These are phyloP conservation scores for Lasioglossum villosulum DNA, from an alignment of 2,888 invertebrate genomes.

Conservation along the genomic window DNA sequence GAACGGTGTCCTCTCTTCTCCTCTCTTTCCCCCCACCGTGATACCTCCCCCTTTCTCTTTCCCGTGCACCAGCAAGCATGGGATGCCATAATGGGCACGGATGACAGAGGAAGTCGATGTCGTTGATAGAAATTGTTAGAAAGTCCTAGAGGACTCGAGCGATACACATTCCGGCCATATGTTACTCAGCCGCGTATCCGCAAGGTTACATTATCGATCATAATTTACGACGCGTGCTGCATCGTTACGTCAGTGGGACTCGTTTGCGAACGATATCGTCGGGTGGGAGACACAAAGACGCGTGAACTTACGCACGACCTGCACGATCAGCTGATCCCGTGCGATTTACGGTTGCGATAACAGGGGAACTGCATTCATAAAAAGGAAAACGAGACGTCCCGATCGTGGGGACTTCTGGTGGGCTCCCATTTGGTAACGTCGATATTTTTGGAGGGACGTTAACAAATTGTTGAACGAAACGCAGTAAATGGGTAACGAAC, in stretches of 20 bases:
- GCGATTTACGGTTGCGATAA: neutral
- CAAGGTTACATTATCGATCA: conserved; percentile 82
- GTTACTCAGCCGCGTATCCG: conserved; percentile 52
- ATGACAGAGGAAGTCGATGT: neutral
- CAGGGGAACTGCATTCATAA: neutral
- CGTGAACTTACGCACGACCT: conserved; percentile 40
- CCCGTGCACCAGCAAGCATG: neutral
- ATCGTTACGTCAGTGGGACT: conserved; percentile 75
- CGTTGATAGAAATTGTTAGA: conserved; percentile 43
- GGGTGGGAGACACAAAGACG: conserved; percentile 37
- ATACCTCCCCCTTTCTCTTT: neutral
- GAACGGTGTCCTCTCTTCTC: neutral
- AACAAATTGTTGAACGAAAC: too few relatives aligned
- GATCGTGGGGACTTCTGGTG: neutral
- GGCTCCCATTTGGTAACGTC: neutral
- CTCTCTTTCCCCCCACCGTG: neutral
- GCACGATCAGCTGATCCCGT: conserved; percentile 64
- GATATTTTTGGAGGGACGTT: neutral
- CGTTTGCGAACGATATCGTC: conserved; percentile 59
- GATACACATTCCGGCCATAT: conserved; percentile 50
- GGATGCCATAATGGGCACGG: neutral
- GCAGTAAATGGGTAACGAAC: too few relatives aligned
- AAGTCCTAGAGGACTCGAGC: conserved; percentile 40
- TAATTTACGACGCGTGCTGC: conserved; percentile 78
- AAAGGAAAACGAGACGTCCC: neutral